Conservation (phyloP, 2,888 invertebrate genomes). For the Cybosia mesomella region DNA sequence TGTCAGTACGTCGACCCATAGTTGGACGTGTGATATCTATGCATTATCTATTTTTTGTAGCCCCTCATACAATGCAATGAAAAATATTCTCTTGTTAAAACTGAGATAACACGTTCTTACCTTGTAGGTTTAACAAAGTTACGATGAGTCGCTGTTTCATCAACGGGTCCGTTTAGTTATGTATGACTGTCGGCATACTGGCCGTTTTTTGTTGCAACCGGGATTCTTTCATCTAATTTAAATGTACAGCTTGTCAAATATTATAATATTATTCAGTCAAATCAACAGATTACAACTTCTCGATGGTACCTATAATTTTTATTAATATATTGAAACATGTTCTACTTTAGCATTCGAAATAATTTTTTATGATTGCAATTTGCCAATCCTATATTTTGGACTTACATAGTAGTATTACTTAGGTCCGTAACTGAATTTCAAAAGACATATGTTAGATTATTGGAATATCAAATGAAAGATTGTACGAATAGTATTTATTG, state of each 20-base stretch:
- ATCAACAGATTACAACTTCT: constrained; percentile 64
- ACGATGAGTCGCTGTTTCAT: constrained; percentile 74
- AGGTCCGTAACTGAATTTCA: too few species aligned
- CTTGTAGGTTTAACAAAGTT: constrained; percentile 74
- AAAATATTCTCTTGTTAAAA: constrained; percentile 77
- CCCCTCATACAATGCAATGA: constrained; percentile 66
- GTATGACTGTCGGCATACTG: constrained; percentile 59
- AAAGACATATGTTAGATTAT: too few species aligned
- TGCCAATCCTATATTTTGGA: too few species aligned
- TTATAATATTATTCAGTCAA: constrained; percentile 72
- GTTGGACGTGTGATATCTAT: constrained; percentile 65
- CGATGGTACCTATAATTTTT: constrained; percentile 61
- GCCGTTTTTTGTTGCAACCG: constrained; percentile 65
- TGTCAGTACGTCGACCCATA: constrained; percentile 64
- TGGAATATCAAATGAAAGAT: too few species aligned
- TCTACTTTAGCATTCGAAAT: background rate
- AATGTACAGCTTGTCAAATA: constrained; percentile 81
- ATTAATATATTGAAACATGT: background rate
- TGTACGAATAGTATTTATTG: too few species aligned
- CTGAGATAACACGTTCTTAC: constrained; percentile 71
- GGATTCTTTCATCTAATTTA: constrained; percentile 74
- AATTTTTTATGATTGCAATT: background rate
- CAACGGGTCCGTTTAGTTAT: constrained; percentile 60
- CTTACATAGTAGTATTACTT: too few species aligned
- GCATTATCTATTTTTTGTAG: constrained; percentile 69